Evolutionary conservation across 2,113 vertebrate genomes (phyloP), one percentile per base, ranked within the genome.

Genomic region (Cebidichthys violaceus): DNA sequence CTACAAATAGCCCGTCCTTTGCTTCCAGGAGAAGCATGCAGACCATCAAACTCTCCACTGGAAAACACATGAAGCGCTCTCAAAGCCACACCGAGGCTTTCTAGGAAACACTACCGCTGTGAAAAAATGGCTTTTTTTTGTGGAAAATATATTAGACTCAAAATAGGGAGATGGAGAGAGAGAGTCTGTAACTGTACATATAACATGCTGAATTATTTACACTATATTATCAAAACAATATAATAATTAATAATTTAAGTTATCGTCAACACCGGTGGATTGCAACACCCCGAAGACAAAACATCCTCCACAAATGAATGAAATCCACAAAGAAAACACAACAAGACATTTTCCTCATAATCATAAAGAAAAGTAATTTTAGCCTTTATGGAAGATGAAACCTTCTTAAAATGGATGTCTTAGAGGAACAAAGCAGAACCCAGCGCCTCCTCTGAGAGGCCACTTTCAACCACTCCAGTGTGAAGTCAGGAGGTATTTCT

Each of bases 341-440:
- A 45, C 43, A 0, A n/a, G 18, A n/a, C 22, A 70, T 0, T 9
- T 20, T 52, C 50, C 50, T n/a, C 20, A 22, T 31, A 55, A 64
- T 65, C 15, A 13, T 22, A 55, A 0, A 15, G 1, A 22, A 57
- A 1, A 50, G 71, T n/a, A 1, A 8, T 70, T n/a, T 75, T 0
- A 41, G 35, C 18, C 41, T 27, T 41, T 45, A 50, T 14, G 33
- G 52, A 54, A 20, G 68, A 60, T 67, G 57, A 43, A 47, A 59
- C 0, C 0, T 60, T n/a, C 35, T 80, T 57, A 33, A 76, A 71
- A 29, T 35, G 31, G 29, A 52, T 6, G 33, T 29, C 54, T 82
- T 70, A n/a, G 29, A 65, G 37, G 75, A 75, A 86, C 72, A 77
- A 60, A 69, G 60, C 31, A 33, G 74, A 61, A 75, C 65, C n/a